Percentiles rank a stretch among this genome's conserved stretches.
Evolutionary conservation across 2,888 invertebrate species (phyloP).

Genomic region (Tinea pellionella): DNA sequence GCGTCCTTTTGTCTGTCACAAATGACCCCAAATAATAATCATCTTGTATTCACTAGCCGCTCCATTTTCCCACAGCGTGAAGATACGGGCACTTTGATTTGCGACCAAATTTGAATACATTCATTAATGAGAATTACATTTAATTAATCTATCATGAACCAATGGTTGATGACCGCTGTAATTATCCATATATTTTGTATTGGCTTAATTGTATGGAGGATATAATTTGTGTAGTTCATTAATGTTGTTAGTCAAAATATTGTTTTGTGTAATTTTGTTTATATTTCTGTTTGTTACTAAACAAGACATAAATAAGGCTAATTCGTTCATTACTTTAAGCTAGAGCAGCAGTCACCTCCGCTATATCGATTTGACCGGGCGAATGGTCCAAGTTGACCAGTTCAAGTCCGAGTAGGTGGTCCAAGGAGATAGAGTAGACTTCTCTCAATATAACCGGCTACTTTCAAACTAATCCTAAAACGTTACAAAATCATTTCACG

Average conservation of each 20-base stretch:
- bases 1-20: constrained; percentile 52
- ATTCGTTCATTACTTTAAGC: too few species aligned
- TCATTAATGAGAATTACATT: constrained; percentile 46
- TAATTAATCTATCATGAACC: constrained; percentile 42
- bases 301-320: too few species aligned
- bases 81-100: constrained; percentile 66
- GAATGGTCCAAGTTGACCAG: too few species aligned
- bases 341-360: too few species aligned
- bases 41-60: constrained; percentile 48
- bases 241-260: not conserved
- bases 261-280: not conserved
- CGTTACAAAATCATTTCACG: too few species aligned
- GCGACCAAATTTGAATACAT: constrained; percentile 53
- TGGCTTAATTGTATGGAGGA: not conserved
- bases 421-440: too few species aligned
- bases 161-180: constrained; percentile 12
- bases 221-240: not conserved
- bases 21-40: constrained; percentile 64
- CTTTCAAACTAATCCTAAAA: too few species aligned
- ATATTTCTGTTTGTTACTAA: too few species aligned
- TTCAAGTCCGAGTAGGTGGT: too few species aligned
- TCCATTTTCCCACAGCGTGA: constrained; percentile 55
- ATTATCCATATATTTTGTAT: constrained; percentile 4
- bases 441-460: too few species aligned
- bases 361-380: too few species aligned